A percentile compares a stretch with the other conserved stretches of the same genome.
Evolutionary conservation across 1,140 invertebrate species (phyloP).

Genomic region (Drosophila saltans): DNA sequence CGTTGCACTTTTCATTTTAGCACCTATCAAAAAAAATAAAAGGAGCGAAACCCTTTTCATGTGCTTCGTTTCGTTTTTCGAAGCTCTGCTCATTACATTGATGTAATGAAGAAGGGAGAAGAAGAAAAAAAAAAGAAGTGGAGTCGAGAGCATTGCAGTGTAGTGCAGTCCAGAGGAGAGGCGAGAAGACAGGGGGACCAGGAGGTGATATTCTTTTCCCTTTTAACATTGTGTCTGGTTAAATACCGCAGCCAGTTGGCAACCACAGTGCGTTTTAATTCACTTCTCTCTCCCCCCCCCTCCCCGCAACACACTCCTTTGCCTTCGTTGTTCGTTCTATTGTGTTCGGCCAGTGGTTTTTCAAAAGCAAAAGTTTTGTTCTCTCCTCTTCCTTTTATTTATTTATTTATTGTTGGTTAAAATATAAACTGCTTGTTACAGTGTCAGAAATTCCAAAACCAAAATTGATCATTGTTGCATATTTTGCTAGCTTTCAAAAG

Average conservation of each 20-base stretch:
- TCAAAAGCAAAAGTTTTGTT: slow-evolving; percentile 9
- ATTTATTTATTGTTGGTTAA: background rate
- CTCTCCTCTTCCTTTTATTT: slow-evolving; percentile 2
- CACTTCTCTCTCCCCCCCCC: background rate
- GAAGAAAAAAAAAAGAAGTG: background rate
- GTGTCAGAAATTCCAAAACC: slow-evolving; percentile 10
- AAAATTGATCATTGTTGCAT: background rate
- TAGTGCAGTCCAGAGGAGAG: background rate
- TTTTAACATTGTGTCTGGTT: slow-evolving; percentile 54
- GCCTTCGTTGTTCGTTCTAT: slow-evolving; percentile 33
- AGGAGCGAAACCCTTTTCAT: slow-evolving; percentile 35
- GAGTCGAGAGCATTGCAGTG: too few relatives aligned
- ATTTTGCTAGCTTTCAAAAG: too few relatives aligned
- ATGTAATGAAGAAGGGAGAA: slow-evolving; percentile 22
- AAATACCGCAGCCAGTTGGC: slow-evolving; percentile 59
- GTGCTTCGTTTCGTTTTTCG: slow-evolving; percentile 44
- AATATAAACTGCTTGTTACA: slow-evolving; percentile 35
- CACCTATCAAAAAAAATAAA: slow-evolving; percentile 64
- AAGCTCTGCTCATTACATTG: slow-evolving; percentile 59
- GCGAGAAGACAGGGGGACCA: background rate
- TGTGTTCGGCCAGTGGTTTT: slow-evolving; percentile 18
- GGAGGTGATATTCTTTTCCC: background rate
- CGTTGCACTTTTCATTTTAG: slow-evolving; percentile 76
- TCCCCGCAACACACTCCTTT: background rate
- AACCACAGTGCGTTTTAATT: slow-evolving; percentile 48